phyloP scores from a whole-genome alignment of 2,113 vertebrate genomes.

The Bos indicus region DNA sequence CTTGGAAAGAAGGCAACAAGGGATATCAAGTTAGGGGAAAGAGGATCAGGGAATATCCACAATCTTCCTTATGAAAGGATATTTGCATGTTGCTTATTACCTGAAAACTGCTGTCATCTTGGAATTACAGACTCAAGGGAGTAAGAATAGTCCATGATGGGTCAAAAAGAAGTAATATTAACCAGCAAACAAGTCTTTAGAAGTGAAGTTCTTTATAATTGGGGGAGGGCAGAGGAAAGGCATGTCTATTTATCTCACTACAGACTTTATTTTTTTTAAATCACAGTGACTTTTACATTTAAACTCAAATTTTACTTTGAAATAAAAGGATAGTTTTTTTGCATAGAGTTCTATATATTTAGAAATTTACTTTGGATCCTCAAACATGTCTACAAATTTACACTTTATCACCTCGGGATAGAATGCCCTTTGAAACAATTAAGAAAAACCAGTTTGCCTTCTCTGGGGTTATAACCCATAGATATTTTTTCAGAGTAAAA shows the following conservation, averaged over 20 bases:
- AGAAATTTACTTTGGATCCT: slow-evolving; percentile 5
- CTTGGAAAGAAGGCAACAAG: not conserved
- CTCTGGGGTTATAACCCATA: not conserved
- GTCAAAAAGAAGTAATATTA: not conserved
- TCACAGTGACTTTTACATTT: not conserved
- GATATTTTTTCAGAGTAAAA: not conserved
- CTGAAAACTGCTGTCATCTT: not conserved
- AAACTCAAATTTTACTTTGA: slow-evolving; percentile 6
- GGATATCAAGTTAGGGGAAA: not conserved
- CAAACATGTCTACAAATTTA: not conserved
- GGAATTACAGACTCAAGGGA: not conserved
- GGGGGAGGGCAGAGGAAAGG: too few relatives aligned
- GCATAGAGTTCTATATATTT: not conserved
- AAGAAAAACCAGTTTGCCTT: slow-evolving; percentile 31
- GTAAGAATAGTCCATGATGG: not conserved
- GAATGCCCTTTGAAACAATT: not conserved
- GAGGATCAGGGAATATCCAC: not conserved
- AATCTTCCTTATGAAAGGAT: not conserved
- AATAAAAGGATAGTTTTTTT: slow-evolving; percentile 29
- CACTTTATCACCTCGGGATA: not conserved
- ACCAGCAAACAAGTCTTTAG: not conserved
- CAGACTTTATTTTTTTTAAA: not conserved
- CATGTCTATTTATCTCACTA: not conserved
- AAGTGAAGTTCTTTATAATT: not conserved
- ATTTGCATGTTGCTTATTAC: not conserved